phyloP scores from a whole-genome alignment of 2,797 vertebrate species.

The Anolis apletophallus region DNA sequence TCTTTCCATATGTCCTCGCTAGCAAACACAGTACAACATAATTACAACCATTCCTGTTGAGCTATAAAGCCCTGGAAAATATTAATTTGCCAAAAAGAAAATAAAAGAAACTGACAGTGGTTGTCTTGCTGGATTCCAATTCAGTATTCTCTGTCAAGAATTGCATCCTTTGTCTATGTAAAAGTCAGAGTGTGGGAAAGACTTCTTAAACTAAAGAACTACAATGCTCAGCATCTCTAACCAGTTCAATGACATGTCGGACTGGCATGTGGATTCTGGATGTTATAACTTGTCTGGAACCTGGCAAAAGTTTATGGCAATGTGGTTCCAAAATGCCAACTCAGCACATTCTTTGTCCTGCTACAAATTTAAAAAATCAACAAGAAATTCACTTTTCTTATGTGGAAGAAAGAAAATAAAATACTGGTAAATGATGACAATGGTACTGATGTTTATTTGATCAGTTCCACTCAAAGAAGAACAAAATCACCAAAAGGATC shows the following conservation, averaged over 20 bases:
- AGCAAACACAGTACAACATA: constrained; percentile 63
- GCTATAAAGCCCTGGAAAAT: constrained; percentile 46
- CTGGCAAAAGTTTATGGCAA: background rate
- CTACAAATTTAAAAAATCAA: background rate
- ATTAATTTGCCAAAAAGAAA: constrained; percentile 57
- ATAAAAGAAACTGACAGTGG: constrained; percentile 16
- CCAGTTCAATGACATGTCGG: too few relatives aligned
- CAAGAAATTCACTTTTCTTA: background rate
- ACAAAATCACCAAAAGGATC: too few relatives aligned
- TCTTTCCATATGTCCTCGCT: constrained; percentile 64
- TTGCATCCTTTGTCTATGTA: background rate
- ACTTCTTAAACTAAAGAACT: too few relatives aligned
- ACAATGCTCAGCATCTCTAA: too few relatives aligned
- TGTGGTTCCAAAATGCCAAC: constrained; percentile 14
- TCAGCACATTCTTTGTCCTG: background rate
- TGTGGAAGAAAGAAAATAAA: background rate
- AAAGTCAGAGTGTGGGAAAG: background rate
- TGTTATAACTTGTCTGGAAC: too few relatives aligned
- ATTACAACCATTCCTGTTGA: constrained; percentile 63
- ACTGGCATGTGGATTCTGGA: too few relatives aligned
- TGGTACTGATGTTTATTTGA: too few relatives aligned
- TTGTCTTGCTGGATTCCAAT: background rate
- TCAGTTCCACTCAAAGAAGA: too few relatives aligned
- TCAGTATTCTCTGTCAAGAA: background rate
- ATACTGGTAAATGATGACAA: too few relatives aligned